Evolutionary conservation across 2,113 vertebrate genomes (phyloP).

Genomic region (Saccopteryx bilineata): DNA sequence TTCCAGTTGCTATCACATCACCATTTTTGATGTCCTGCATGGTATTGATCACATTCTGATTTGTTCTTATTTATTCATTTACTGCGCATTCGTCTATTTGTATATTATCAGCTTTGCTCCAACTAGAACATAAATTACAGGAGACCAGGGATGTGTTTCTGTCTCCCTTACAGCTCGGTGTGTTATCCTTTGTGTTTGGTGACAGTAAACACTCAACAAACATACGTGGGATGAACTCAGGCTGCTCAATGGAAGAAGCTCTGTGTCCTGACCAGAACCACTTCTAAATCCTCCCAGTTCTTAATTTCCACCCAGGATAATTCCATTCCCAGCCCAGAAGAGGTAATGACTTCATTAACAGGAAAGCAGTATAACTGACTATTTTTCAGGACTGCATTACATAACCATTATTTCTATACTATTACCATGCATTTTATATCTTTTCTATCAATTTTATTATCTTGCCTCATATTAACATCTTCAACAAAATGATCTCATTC

Average conservation of each 20-base stretch:
- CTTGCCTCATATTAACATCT: not conserved
- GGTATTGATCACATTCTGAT: not conserved
- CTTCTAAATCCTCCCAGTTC: not conserved
- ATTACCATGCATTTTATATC: not conserved
- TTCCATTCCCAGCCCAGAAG: not conserved
- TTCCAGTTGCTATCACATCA: not conserved
- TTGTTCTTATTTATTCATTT: slow-evolving; percentile 4
- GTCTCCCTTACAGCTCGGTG: not conserved
- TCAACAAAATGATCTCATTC: slow-evolving; percentile 22
- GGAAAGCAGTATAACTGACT: not conserved
- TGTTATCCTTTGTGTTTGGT: not conserved
- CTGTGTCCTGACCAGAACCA: not conserved
- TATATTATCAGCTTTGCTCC: not conserved
- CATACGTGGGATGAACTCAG: not conserved
- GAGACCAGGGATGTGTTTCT: not conserved
- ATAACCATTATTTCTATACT: not conserved
- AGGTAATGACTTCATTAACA: not conserved
- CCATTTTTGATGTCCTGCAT: not conserved
- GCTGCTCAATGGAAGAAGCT: not conserved
- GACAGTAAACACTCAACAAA: not conserved
- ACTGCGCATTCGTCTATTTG: not conserved
- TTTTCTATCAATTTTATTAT: not conserved
- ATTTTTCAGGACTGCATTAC: not conserved
- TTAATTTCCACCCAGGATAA: not conserved
- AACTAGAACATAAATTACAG: not conserved